Evolutionary conservation across 2,113 vertebrate species (phyloP), one percentile per base, ranked within the genome.

Genomic region (Melanostigma gelatinosum): DNA sequence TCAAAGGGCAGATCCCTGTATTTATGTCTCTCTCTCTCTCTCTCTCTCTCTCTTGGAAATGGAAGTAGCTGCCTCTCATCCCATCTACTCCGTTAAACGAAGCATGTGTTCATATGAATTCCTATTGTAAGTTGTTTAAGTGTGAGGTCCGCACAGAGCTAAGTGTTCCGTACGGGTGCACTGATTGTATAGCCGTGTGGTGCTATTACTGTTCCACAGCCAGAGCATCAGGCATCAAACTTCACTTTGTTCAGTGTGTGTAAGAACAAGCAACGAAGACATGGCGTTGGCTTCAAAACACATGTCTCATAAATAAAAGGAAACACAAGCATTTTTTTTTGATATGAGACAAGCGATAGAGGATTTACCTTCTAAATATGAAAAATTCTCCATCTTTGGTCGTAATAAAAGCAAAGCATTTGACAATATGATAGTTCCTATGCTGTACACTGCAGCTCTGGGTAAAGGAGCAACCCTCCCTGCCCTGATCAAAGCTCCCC

Each of bases 1-100:
- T 95, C 93, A 94, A 93, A 94, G 92, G 89, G 90, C 91, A 94
- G 91, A 94, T 94, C 93, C 93, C 93, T 94, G 90, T 95, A 94
- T 94, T 94, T 93, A 92, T 89, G 88, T 89, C 85, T 93, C 92
- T 91, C 88, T 88, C 89, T 85, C 24, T 24, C 68, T 40, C 68
- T 40, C 68, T 85, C 66, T 34, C 66, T 52, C 67, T 92, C 92
- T 91, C 88, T 87, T 87, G n/a, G 82, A 92, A 92, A 93, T 93
- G 78, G 82, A 92, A 91, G 91, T 83, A 54, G 72, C 60, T 85
- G 86, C 81, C 82, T 91, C 89, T 93, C 89, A 91, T 84, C 89
- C 85, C 64, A 72, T 79, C 79, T 79, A 60, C 61, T 77, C 75
- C 13, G 61, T 87, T 84, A 90, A 91, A 89, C 76, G 80, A 65